phyloP scores from a whole-genome alignment of 2,888 invertebrate species.

The Laspeyria flexula region DNA sequence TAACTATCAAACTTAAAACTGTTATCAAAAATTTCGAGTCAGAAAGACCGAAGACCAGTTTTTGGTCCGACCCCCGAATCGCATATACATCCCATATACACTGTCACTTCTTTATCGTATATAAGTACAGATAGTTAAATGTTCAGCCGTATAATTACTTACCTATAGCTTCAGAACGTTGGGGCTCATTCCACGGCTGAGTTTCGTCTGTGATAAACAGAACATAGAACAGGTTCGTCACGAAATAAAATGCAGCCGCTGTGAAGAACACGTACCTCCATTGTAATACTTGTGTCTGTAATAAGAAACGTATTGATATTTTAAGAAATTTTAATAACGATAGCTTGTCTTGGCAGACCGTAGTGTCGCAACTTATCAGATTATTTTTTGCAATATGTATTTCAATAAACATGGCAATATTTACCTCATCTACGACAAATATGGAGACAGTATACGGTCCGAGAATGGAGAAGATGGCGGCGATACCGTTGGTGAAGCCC shows the following conservation, averaged over 20 bases:
- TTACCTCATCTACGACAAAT: constrained; percentile 88
- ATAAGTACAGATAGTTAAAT: too few relatives aligned
- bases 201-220: constrained; percentile 87
- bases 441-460: constrained; percentile 91
- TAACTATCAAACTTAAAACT: too few relatives aligned
- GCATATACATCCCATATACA: too few relatives aligned
- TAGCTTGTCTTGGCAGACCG: too few relatives aligned
- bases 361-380: too few relatives aligned
- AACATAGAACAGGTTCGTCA: constrained; percentile 86
- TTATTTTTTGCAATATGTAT: too few relatives aligned
- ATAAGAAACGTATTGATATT: constrained; percentile 26
- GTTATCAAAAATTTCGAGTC: too few relatives aligned
- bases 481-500: constrained; percentile 94
- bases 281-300: constrained; percentile 80
- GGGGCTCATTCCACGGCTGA: constrained; percentile 87
- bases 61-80: too few relatives aligned
- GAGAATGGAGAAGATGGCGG: constrained; percentile 92
- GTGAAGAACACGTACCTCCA: constrained; percentile 89
- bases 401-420: not conserved
- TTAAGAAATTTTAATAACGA: too few relatives aligned
- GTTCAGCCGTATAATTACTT: too few relatives aligned
- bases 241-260: constrained; percentile 86
- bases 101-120: too few relatives aligned
- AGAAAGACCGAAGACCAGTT: too few relatives aligned
- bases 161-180: constrained; percentile 42